Base-by-base conservation (phyloP, 2,888 invertebrate genomes). In the Cataglyphis rosenhaueri region DNA sequence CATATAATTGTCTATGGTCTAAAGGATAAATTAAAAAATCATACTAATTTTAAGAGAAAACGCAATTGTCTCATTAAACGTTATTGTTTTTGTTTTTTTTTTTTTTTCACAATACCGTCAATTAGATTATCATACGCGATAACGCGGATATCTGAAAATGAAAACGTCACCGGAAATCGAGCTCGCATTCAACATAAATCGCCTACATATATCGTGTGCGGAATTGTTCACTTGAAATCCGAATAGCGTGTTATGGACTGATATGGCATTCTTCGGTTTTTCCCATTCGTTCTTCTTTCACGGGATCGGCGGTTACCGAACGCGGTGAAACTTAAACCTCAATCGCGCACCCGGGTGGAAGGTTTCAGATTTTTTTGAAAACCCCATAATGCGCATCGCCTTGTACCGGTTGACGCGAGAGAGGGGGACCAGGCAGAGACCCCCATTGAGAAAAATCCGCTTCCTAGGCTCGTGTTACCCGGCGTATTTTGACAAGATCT, bases 401-500 rank as follows among this genome's bases (percentile, higher is more conserved):
- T 62, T 65, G 57, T 75, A 76, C 57, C 79, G 68, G 66, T 65
- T 68, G 82, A 75, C 61, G 62, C 52, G 55, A 57, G 71, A 84
- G 66, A 78, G 61, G 41, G 83, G 41, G 59, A 75, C 52, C 61
- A 29, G 73, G 76, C 61, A 81, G 84, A 29, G 29, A 29, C 82
- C 66, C 87, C 92, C 91, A 92, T 93, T 93, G 92, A 93, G 92
- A 93, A 92, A 92, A 94, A 92, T 92, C 93, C 92, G 93, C 93
- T 94, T 94, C 94, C 94, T 93, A 93, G 92, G 90, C 93, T 94
- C 94, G 92, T 92, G 92, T 94, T 94, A 94, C 94, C 88, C 87
- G 81, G 85, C 90, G 93, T 94, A 94, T 94, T 94, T 94, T 94
- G 94, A 94, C 94, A 94, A 92, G 94, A 93, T 93, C 93, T 93